Conservation (phyloP, 2,888 invertebrate genomes). For the Plebejus anna region DNA sequence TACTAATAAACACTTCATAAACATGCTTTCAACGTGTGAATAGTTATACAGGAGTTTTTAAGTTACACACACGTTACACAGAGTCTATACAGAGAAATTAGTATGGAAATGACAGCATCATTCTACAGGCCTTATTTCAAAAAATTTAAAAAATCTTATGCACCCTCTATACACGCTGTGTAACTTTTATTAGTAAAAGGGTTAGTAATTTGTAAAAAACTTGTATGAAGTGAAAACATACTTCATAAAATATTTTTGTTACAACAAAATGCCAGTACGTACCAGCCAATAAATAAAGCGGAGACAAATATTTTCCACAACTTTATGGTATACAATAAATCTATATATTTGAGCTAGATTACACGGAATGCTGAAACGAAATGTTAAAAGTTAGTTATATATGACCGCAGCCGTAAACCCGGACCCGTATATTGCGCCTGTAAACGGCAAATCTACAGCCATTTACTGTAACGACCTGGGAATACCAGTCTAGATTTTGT, state of each 20-base stretch:
- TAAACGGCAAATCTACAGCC: constrained; percentile 25
- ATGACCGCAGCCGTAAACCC: constrained; percentile 18
- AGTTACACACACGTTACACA: no score
- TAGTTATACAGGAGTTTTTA: no score
- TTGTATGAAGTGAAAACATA: neutral
- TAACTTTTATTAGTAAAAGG: no score
- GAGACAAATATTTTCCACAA: constrained; percentile 9
- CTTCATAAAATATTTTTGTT: neutral
- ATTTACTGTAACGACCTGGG: constrained; percentile 21
- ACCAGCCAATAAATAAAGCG: neutral
- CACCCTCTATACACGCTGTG: no score
- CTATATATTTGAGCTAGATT: constrained; percentile 13
- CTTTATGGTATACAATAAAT: constrained; percentile 4
- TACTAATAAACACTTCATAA: no score
- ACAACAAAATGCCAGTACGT: neutral
- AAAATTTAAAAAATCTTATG: no score
- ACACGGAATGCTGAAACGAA: constrained; percentile 13
- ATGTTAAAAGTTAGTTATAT: constrained; percentile 18
- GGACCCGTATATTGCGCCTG: constrained; percentile 19
- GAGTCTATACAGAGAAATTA: no score
- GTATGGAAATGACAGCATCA: no score
- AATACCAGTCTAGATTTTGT: constrained; percentile 19
- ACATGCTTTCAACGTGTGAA: no score
- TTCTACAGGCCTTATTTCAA: no score
- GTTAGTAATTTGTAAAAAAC: no score